Conservation (phyloP, 2,113 vertebrate species). For the Ginglymostoma cirratum region DNA sequence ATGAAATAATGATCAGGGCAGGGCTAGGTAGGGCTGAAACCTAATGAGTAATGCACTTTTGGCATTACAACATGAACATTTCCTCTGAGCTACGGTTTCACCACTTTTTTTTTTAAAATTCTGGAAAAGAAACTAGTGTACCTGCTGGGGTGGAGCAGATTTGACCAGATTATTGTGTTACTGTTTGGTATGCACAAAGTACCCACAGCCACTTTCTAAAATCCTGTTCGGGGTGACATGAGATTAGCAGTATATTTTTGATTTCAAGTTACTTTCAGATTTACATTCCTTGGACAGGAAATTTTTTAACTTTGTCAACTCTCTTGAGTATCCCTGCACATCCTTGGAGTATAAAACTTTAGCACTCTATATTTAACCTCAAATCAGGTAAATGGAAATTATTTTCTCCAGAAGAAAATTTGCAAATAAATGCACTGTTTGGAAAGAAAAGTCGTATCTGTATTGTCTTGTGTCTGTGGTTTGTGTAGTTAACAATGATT, state of each 20-base stretch:
- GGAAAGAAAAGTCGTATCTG: not conserved
- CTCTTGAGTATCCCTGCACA: not conserved
- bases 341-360: not conserved
- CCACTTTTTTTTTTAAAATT: not conserved
- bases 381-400: not conserved
- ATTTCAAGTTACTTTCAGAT: not conserved
- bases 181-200: not conserved
- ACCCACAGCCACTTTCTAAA: not conserved
- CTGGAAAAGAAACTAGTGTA: not conserved
- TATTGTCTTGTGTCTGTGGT: not conserved
- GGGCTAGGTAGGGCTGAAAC: not conserved
- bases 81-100: not conserved
- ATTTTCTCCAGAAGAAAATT: not conserved
- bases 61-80: not conserved
- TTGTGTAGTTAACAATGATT: not conserved
- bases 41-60: conserved; percentile 1
- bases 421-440: not conserved
- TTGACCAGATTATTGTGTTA: not conserved
- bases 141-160: too few relatives aligned
- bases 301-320: not conserved
- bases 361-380: not conserved
- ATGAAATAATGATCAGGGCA: not conserved
- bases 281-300: not conserved
- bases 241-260: not conserved
- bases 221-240: not conserved